Percentiles rank a stretch among this genome's conserved stretches.
phyloP scores from a whole-genome alignment of 2,113 vertebrate genomes.

The Colinus virginianus region DNA sequence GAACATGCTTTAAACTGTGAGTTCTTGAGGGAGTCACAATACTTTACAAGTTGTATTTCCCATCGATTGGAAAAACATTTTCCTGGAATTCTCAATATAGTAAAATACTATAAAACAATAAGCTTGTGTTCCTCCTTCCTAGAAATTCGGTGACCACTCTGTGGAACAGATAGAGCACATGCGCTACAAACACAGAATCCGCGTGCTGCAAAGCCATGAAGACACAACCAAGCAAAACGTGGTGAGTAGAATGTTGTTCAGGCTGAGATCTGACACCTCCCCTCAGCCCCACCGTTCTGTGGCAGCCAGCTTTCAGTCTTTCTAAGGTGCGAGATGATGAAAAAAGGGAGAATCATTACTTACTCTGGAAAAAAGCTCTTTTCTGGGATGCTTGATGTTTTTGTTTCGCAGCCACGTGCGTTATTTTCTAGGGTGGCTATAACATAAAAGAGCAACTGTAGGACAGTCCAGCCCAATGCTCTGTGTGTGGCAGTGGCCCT shows the following conservation, averaged over 20 bases:
- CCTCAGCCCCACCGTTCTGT: background rate
- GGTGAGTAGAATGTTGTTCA: constrained; percentile 74
- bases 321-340: background rate
- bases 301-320: fast-evolving
- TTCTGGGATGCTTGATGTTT: background rate
- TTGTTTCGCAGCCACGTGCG: background rate
- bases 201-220: constrained; percentile 92
- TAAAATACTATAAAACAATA: background rate
- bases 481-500: background rate
- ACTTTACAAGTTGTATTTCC: background rate
- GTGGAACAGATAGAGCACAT: constrained; percentile 91
- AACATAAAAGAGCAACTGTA: background rate
- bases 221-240: constrained; percentile 95
- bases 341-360: background rate
- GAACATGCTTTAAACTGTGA: background rate
- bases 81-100: background rate
- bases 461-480: fast-evolving
- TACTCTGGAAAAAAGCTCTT: background rate
- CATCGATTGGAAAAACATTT: background rate
- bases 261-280: background rate
- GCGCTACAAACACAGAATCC: constrained; percentile 90
- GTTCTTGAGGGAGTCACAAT: background rate
- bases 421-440: background rate
- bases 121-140: background rate
- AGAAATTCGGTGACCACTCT: constrained; percentile 92